A percentile compares a stretch with the other conserved stretches of the same genome.
Evolutionary conservation across 1,140 invertebrate genomes (phyloP).

Genomic region (Eubasilissa regina): DNA sequence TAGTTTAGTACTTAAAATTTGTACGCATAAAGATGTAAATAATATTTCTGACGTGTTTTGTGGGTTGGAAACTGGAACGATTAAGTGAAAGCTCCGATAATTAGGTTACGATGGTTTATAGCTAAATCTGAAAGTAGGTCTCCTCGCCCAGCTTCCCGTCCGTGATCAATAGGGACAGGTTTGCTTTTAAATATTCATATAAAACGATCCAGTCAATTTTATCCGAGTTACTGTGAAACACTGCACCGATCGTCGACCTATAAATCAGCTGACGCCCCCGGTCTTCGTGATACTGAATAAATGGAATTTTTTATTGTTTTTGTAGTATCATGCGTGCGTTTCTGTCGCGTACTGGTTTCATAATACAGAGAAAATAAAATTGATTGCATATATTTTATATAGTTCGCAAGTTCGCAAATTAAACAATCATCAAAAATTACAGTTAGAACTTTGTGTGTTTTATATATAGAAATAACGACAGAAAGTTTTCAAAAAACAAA

Average conservation of each 20-base stretch:
- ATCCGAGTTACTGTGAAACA: slow-evolving; percentile 21
- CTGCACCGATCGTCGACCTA: slow-evolving; percentile 17
- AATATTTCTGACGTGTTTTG: slow-evolving; percentile 18
- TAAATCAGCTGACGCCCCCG: slow-evolving; percentile 20
- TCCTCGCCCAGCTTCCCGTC: slow-evolving; percentile 37
- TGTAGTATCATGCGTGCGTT: neutral
- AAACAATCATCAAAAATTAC: too few species aligned
- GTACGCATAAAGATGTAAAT: too few species aligned
- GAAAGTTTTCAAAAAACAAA: too few species aligned
- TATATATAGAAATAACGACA: too few species aligned
- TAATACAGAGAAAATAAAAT: too few species aligned
- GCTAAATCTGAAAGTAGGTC: slow-evolving; percentile 42
- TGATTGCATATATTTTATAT: too few species aligned
- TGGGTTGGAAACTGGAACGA: slow-evolving; percentile 37
- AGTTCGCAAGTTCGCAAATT: too few species aligned
- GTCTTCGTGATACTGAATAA: too few species aligned
- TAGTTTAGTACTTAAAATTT: too few species aligned
- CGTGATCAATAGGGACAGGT: slow-evolving; percentile 45
- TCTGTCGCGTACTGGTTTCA: too few species aligned
- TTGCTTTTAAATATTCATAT: slow-evolving; percentile 47
- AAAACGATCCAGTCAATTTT: slow-evolving; percentile 44
- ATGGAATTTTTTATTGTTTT: slow-evolving; percentile 1
- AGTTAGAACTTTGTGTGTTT: too few species aligned
- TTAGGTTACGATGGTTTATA: slow-evolving; percentile 19
- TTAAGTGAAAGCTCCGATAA: slow-evolving; percentile 46